Percentiles rank a stretch among this genome's conserved stretches.
Evolutionary conservation across 2,113 vertebrate genomes (phyloP).

Genomic region (Macrotis lagotis): DNA sequence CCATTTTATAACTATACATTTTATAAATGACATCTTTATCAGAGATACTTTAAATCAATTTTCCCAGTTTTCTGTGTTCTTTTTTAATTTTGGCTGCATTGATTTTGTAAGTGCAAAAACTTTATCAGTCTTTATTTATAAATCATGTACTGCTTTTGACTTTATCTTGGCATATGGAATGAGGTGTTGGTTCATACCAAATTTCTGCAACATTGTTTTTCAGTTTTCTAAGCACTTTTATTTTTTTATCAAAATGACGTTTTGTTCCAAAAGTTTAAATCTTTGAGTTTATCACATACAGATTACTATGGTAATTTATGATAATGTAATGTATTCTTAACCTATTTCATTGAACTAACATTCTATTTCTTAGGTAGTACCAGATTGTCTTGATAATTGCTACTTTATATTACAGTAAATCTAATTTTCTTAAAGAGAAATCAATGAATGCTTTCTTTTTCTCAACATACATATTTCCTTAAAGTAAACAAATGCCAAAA

Average conservation of each 20-base stretch:
- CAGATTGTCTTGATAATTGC: neutral
- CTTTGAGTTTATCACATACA: neutral
- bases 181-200: neutral
- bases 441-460: neutral
- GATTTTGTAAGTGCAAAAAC: neutral
- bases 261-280: neutral
- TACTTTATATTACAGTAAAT: neutral
- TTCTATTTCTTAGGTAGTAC: neutral
- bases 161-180: neutral
- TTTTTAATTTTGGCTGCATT: neutral
- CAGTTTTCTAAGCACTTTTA: neutral
- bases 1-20: neutral
- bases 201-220: neutral
- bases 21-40: neutral
- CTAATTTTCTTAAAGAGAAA: neutral
- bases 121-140: neutral
- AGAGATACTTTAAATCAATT: neutral
- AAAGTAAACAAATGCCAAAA: conserved; percentile 36
- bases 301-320: neutral
- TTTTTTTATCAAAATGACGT: neutral
- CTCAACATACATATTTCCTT: neutral
- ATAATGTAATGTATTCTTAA: neutral
- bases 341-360: neutral
- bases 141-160: neutral
- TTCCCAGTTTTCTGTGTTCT: neutral